Conservation (phyloP, 2,797 vertebrate species). For the Microctenopoma lineatum region DNA sequence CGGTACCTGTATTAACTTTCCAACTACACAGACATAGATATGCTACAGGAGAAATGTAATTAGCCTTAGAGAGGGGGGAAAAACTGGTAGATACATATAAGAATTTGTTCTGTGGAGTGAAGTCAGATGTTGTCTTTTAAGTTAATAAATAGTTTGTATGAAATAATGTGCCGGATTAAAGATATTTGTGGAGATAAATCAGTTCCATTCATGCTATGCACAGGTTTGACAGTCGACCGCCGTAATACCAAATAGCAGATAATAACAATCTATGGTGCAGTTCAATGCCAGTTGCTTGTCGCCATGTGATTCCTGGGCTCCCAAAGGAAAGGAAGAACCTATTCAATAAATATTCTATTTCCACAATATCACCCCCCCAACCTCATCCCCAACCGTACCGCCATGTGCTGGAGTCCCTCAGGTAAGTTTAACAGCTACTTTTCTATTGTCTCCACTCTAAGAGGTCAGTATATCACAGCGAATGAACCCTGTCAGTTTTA, state of each 20-base stretch:
- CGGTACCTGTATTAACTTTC: slow-evolving; percentile 76
- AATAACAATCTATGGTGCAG: slow-evolving; percentile 61
- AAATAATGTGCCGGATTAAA: slow-evolving; percentile 20
- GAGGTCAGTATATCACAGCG: slow-evolving; percentile 87
- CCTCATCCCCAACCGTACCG: slow-evolving; percentile 36
- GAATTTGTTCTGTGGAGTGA: slow-evolving; percentile 7
- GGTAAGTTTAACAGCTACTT: slow-evolving; percentile 88
- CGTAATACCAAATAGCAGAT: slow-evolving; percentile 50
- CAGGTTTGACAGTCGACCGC: slow-evolving; percentile 8
- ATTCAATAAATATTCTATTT: slow-evolving; percentile 86
- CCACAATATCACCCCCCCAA: slow-evolving; percentile 54
- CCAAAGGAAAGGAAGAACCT: slow-evolving; percentile 72
- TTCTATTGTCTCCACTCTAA: slow-evolving; percentile 87
- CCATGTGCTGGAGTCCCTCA: slow-evolving; percentile 80
- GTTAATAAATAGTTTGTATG: slow-evolving; percentile 15
- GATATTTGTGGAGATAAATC: slow-evolving; percentile 21
- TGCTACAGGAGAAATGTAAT: slow-evolving; percentile 72
- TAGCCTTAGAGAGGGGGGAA: slow-evolving; percentile 37
- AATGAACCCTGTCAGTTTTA: slow-evolving; percentile 90
- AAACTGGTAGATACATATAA: slow-evolving; percentile 14
- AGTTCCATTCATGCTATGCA: neutral
- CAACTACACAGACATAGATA: slow-evolving; percentile 57
- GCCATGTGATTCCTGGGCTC: slow-evolving; percentile 72
- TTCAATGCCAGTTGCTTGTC: slow-evolving; percentile 63
- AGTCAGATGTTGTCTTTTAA: slow-evolving; percentile 19